Evolutionary conservation across 2,113 vertebrate species (phyloP).

Genomic region (Tupaia tana): DNA sequence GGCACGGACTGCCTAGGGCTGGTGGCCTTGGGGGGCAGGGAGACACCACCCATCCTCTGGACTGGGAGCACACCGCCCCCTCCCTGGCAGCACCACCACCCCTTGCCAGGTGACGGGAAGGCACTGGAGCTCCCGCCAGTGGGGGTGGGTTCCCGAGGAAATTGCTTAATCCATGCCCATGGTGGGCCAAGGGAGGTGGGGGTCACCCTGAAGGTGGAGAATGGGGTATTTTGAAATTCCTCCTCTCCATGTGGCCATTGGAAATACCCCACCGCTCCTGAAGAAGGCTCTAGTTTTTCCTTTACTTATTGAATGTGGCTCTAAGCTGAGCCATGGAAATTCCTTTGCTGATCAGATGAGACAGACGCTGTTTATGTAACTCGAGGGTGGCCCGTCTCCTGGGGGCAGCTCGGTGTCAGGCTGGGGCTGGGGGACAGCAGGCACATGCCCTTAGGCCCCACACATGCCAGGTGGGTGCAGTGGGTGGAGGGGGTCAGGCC

Average conservation of each 20-base stretch:
- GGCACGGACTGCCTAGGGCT: not conserved
- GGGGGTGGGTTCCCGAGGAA: conserved; percentile 76
- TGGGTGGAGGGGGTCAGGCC: fast-evolving
- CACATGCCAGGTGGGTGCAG: too few species aligned
- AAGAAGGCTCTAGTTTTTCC: not conserved
- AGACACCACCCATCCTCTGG: not conserved
- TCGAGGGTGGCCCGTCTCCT: fast-evolving
- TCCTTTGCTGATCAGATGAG: conserved; percentile 21
- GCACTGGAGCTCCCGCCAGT: conserved; percentile 35
- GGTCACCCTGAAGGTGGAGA: not conserved
- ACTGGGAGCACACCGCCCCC: not conserved
- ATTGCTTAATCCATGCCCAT: conserved; percentile 69
- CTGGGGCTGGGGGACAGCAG: too few species aligned
- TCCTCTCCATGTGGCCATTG: not conserved
- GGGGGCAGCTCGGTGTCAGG: not conserved
- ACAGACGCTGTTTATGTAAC: not conserved
- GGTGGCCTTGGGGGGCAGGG: not conserved
- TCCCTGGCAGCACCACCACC: not conserved
- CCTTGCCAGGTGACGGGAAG: conserved; percentile 45
- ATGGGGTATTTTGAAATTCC: not conserved
- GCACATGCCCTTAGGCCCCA: too few species aligned
- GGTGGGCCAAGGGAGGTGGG: not conserved
- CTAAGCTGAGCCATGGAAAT: conserved; percentile 36
- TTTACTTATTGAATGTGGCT: not conserved
- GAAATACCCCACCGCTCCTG: not conserved